Conservation (phyloP, 1,140 invertebrate genomes). For the Druon quercuslanigerum region DNA sequence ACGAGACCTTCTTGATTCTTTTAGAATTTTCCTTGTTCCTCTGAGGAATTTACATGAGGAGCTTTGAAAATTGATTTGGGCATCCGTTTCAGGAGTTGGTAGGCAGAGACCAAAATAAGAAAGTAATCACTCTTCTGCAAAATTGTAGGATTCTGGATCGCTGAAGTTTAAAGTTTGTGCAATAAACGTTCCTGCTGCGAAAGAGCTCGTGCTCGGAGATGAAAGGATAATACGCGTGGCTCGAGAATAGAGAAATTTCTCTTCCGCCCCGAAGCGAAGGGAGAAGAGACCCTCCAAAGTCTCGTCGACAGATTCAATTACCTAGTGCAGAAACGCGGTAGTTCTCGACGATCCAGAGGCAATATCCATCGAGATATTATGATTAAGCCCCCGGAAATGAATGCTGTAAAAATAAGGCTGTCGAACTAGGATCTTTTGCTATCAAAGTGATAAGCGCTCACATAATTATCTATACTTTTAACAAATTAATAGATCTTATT, state of each 20-base stretch:
- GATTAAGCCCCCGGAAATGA: not conserved
- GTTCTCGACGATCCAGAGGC: conserved; percentile 6
- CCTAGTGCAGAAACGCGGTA: conserved; percentile 5
- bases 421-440: not conserved
- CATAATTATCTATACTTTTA: too few relatives aligned
- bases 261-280: not conserved
- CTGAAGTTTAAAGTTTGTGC: conserved; percentile 26
- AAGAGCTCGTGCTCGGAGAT: not conserved
- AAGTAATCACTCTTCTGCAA: too few relatives aligned
- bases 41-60: not conserved
- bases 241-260: conserved; percentile 26
- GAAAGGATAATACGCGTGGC: conserved; percentile 22
- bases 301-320: conserved; percentile 30
- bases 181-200: conserved; percentile 22
- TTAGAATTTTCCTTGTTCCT: too few relatives aligned
- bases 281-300: conserved; percentile 18
- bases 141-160: not conserved
- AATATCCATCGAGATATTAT: conserved; percentile 9
- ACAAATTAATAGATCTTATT: too few relatives aligned
- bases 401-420: not conserved
- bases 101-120: not conserved
- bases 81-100: not conserved
- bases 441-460: too few relatives aligned
- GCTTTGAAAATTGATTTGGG: not conserved
- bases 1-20: too few relatives aligned